A percentile compares a stretch with the other conserved stretches of the same genome.
phyloP scores from a whole-genome alignment of 1,140 invertebrate genomes.

The Drosophila virilis region DNA sequence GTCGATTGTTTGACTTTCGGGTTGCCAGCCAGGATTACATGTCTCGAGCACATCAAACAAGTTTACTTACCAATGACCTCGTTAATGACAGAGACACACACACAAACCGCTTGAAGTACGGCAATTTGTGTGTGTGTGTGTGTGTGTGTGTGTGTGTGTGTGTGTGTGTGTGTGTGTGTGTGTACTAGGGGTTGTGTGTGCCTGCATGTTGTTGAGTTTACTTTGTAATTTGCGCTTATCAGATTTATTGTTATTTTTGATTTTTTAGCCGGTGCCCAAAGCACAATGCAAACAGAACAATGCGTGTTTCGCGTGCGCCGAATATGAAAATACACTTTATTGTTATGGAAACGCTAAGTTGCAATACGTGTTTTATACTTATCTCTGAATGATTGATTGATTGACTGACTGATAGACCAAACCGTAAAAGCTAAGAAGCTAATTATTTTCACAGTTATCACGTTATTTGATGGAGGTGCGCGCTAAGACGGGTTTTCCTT shows the following conservation, averaged over 20 bases:
- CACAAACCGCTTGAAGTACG: slow-evolving; percentile 11
- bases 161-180: slow-evolving; percentile 20
- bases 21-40: slow-evolving; percentile 68
- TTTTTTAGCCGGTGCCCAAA: slow-evolving; percentile 61
- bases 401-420: too few relatives aligned
- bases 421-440: too few relatives aligned
- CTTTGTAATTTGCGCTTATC: slow-evolving; percentile 81
- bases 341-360: too few relatives aligned
- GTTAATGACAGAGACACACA: slow-evolving; percentile 66
- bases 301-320: not conserved
- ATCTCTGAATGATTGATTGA: too few relatives aligned
- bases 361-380: too few relatives aligned
- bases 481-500: too few relatives aligned
- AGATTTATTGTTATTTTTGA: slow-evolving; percentile 81
- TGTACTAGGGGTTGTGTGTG: slow-evolving; percentile 26
- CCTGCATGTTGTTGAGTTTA: slow-evolving; percentile 59
- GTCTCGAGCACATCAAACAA: slow-evolving; percentile 82
- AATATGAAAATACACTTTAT: slow-evolving; percentile 10
- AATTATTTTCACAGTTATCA: too few relatives aligned
- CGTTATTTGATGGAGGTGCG: too few relatives aligned
- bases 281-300: slow-evolving; percentile 2
- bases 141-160: slow-evolving; percentile 45
- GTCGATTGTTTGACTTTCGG: slow-evolving; percentile 55
- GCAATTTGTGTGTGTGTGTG: slow-evolving; percentile 18
- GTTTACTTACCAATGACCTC: slow-evolving; percentile 81